phyloP scores from a whole-genome alignment of 2,888 invertebrate genomes.

The Pachliopta kotzebuea region DNA sequence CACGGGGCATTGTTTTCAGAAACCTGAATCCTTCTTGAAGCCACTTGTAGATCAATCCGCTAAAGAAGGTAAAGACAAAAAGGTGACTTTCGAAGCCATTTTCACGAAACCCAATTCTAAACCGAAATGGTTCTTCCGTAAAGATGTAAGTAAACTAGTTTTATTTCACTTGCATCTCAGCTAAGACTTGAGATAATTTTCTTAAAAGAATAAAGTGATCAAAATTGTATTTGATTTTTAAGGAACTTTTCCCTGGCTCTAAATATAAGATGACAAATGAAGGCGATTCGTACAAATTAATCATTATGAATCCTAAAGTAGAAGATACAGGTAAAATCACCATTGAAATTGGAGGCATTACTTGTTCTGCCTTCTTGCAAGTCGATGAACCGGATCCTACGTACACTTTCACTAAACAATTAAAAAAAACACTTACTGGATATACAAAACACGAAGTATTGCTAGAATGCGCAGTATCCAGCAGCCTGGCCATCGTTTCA shows the following conservation, averaged over 20 bases:
- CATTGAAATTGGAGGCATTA: conserved; percentile 94
- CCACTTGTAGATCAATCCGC: conserved; percentile 96
- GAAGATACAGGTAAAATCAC: conserved; percentile 99
- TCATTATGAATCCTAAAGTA: conserved; percentile 94
- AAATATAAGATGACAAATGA: conserved; percentile 98
- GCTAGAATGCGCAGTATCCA: conserved; percentile 96
- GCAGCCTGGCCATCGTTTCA: conserved; percentile 94
- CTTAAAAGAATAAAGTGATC: conserved; percentile 1
- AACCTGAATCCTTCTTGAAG: conserved; percentile 96
- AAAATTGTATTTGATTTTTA: conserved; percentile 26
- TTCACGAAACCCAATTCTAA: conserved; percentile 98
- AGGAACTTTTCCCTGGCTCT: conserved; percentile 97
- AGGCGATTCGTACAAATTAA: conserved; percentile 93
- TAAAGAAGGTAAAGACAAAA: conserved; percentile 97
- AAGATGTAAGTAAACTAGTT: conserved; percentile 87
- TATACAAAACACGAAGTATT: conserved; percentile 94
- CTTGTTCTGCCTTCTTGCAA: conserved; percentile 94
- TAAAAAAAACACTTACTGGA: conserved; percentile 94
- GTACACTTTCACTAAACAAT: conserved; percentile 94
- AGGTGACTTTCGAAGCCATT: conserved; percentile 94
- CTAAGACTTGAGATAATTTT: background rate
- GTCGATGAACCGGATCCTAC: conserved; percentile 98
- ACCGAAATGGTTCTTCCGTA: conserved; percentile 94
- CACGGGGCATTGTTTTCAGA: conserved; percentile 80
- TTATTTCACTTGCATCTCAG: background rate